These are phyloP conservation scores for Apamea epomidion DNA, from an alignment of 2,888 invertebrate species.

Conservation along the genomic window DNA sequence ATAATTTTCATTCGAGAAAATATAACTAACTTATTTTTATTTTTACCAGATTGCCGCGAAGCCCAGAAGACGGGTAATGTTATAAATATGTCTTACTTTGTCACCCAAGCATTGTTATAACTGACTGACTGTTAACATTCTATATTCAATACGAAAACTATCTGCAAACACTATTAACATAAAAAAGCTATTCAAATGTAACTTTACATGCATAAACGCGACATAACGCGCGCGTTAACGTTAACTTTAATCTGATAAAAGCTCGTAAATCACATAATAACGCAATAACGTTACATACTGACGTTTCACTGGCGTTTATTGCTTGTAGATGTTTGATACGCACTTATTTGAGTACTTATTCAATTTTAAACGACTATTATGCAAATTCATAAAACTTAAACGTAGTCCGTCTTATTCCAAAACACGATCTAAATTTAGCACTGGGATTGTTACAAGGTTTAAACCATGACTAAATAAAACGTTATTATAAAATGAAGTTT, in stretches of 20 bases:
- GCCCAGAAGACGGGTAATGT: background rate
- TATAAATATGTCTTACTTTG: no score
- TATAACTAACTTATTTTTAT: background rate
- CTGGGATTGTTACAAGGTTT: no score
- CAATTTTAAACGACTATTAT: slow-evolving; percentile 39
- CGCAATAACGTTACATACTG: slow-evolving; percentile 66
- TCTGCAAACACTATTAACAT: slow-evolving; percentile 27
- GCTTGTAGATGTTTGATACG: slow-evolving; percentile 53
- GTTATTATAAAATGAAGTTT: no score
- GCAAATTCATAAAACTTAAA: background rate
- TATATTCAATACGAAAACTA: background rate
- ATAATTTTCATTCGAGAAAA: background rate
- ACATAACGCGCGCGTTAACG: slow-evolving; percentile 62
- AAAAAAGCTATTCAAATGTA: slow-evolving; percentile 46
- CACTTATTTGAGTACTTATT: slow-evolving; percentile 47
- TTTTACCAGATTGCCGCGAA: no score
- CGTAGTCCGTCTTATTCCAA: no score
- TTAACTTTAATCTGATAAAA: slow-evolving; percentile 66
- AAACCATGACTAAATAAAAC: no score
- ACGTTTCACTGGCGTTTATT: slow-evolving; percentile 64
- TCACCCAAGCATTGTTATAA: background rate
- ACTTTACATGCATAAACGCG: slow-evolving; percentile 54
- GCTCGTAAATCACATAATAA: slow-evolving; percentile 69
- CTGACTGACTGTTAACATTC: background rate
- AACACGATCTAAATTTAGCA: no score